Percentiles rank a stretch among this genome's conserved stretches.
Conservation (phyloP, 2,888 invertebrate species). For the Polylopha cassiicola region DNA sequence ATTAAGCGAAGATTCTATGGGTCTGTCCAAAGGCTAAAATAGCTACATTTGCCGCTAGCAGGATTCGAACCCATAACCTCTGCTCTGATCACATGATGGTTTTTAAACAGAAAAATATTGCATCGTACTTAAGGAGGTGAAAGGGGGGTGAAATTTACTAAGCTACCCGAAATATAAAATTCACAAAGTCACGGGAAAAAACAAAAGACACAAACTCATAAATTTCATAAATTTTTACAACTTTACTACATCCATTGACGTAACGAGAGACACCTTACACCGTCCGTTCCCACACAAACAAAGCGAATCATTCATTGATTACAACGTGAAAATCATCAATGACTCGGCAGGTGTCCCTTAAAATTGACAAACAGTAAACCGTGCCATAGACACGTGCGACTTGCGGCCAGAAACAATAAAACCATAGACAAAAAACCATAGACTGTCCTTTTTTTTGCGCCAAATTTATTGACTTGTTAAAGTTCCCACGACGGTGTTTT, state of each 20-base stretch:
- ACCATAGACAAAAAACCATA: constrained; percentile 46
- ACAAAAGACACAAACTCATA: neutral
- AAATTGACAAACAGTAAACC: constrained; percentile 43
- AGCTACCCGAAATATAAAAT: too few relatives aligned
- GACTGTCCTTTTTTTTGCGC: constrained; percentile 48
- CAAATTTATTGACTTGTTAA: constrained; percentile 49
- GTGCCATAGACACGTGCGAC: constrained; percentile 65
- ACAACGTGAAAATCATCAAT: constrained; percentile 46
- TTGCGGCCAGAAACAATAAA: constrained; percentile 69
- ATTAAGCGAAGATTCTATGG: too few relatives aligned
- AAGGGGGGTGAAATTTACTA: too few relatives aligned
- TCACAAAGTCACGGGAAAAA: too few relatives aligned
- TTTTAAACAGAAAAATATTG: too few relatives aligned
- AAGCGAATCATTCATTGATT: constrained; percentile 22
- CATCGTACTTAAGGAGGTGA: too few relatives aligned
- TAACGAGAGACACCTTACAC: constrained; percentile 16
- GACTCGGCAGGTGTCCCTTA: constrained; percentile 66
- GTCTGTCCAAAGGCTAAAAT: too few relatives aligned
- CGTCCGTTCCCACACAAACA: constrained; percentile 17
- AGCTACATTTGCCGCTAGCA: too few relatives aligned
- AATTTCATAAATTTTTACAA: constrained; percentile 1
- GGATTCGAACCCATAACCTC: too few relatives aligned
- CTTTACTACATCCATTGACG: constrained; percentile 9
- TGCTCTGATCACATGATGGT: too few relatives aligned
- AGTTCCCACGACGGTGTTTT: constrained; percentile 44